Percentiles rank a stretch among this genome's conserved stretches.
Evolutionary conservation across 64 coral and sea anemone genomes (phyloP).

Genomic region (Acropora yongei): DNA sequence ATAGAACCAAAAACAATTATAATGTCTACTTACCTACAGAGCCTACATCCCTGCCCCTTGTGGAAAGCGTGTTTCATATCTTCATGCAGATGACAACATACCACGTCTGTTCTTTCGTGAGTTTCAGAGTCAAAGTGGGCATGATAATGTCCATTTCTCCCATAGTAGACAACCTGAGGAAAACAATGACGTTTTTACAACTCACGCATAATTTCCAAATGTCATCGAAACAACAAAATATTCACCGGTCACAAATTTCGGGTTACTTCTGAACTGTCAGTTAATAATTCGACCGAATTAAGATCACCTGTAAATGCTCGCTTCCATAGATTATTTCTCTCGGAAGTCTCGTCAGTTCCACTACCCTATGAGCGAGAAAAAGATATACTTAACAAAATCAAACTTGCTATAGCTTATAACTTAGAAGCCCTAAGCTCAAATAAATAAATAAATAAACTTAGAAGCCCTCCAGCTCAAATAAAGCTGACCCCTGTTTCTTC

Average conservation of each 20-base stretch:
- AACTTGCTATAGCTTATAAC: no score
- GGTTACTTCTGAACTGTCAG: no score
- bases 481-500: background rate
- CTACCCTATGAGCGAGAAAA: background rate
- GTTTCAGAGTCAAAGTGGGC: constrained; percentile 85
- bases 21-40: constrained; percentile 45
- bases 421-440: no score
- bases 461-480: no score
- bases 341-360: constrained; percentile 42
- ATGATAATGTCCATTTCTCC: constrained; percentile 74
- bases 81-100: constrained; percentile 81
- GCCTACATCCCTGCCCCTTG: constrained; percentile 30
- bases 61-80: constrained; percentile 18
- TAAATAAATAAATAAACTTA: no score
- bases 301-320: constrained; percentile 43
- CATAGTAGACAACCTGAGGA: constrained; percentile 74
- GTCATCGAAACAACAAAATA: no score
- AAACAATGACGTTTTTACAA: background rate
- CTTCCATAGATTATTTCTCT: constrained; percentile 61
- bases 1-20: no score
- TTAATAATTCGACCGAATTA: background rate
- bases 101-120: constrained; percentile 56
- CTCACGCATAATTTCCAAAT: no score
- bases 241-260: no score
- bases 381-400: background rate